Evolutionary conservation across 2,113 vertebrate species (phyloP).

Genomic region (Siphamia tubifer): DNA sequence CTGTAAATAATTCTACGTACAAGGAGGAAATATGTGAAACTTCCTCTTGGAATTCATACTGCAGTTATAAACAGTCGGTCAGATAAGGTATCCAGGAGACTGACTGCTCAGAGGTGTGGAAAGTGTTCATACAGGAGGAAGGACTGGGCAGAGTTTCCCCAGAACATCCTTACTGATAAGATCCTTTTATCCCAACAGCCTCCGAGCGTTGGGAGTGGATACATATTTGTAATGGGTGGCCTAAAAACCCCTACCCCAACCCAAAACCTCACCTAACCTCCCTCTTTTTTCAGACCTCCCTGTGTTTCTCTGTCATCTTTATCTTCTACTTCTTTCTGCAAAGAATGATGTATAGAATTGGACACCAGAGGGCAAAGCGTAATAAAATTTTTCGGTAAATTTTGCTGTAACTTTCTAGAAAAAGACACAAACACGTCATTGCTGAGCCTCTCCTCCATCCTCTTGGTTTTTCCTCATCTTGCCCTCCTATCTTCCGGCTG

Average conservation of each 20-base stretch:
- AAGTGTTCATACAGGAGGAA: slow-evolving; percentile 55
- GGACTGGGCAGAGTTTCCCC: slow-evolving; percentile 70
- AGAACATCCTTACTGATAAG: slow-evolving; percentile 71
- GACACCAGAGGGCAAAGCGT: neutral
- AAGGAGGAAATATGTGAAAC: neutral
- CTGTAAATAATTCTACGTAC: neutral
- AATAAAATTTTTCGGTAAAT: neutral
- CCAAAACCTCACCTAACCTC: neutral
- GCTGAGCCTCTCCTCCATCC: neutral
- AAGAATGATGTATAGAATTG: neutral
- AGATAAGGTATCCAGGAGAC: slow-evolving; percentile 55
- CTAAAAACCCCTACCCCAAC: neutral
- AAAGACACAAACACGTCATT: neutral
- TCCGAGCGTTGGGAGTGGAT: slow-evolving; percentile 20
- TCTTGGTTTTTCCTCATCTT: slow-evolving; percentile 28
- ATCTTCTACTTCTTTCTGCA: neutral
- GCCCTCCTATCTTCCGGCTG: slow-evolving; percentile 41
- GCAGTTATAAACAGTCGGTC: slow-evolving; percentile 13
- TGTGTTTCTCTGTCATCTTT: neutral
- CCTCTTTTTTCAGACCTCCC: neutral
- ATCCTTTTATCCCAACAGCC: slow-evolving; percentile 50
- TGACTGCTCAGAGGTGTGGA: slow-evolving; percentile 44
- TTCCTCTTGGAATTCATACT: slow-evolving; percentile 25
- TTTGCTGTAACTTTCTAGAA: neutral
- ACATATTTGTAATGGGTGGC: slow-evolving; percentile 28